Base-by-base conservation (phyloP, 2,797 vertebrate species). In the Fundulus diaphanus region DNA sequence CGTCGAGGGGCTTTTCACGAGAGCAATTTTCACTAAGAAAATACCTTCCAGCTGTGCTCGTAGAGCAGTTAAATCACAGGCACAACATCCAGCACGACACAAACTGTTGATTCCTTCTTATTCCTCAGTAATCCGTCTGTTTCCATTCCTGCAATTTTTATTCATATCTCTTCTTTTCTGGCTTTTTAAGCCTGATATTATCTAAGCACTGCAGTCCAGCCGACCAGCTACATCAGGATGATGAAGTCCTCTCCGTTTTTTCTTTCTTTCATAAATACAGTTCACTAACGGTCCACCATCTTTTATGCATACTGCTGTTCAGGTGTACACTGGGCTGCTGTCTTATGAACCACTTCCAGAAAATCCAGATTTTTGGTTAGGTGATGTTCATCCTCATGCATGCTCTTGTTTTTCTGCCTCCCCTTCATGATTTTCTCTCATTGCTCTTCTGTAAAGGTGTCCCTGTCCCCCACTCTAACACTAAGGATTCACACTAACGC, bases 401-500 rank as follows among this genome's bases (percentile, higher is more conserved):
- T 59, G 48, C 63, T 46, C 1, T 15, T 59, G 7, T 76, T 44
- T 69, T 27, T 31, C 20, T 13, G 11, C 67, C 24, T 33, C 29
- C 57, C 35, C 15, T 56, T n/a, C 20, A 12, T 44, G 6, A 42
- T 69, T 42, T 22, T 46, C 6, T 74, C 71, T 72, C 80, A n/a
- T 78, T 73, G 52, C 63, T 68, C 67, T 74, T 78, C 73, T 71
- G 37, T 70, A 73, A 70, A 79, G 35, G 56, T 74, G 42, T 72
- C 76, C 75, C 75, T 44, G 78, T 83, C 77, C 76, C 85, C 76
- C 76, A 49, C 76, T 81, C 70, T 79, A 77, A 82, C 84, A 82
- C 82, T 67, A 69, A 72, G 66, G 80, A 86, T 71, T 89, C 81
- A 83, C 79, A 83, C 68, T 83, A 86, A 88, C 80, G 84, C 85